Percentiles rank a stretch among this genome's conserved stretches.
Evolutionary conservation across 2,113 vertebrate species (phyloP).

Genomic region (Grammomys dolichurus): DNA sequence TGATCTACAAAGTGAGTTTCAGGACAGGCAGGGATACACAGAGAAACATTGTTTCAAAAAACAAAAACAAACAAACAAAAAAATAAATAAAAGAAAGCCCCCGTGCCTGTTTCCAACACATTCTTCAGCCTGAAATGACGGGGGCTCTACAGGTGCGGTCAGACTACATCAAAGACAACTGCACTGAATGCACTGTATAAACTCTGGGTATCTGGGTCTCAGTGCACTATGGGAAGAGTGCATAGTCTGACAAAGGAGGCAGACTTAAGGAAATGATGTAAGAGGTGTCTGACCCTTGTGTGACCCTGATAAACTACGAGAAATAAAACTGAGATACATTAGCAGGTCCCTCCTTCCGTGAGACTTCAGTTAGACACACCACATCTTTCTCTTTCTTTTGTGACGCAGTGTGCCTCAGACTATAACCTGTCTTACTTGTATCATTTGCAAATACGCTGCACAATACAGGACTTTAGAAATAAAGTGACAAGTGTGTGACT

Average conservation of each 20-base stretch:
- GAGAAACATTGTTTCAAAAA: neutral
- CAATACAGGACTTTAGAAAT: neutral
- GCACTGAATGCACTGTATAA: neutral
- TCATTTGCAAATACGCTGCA: neutral
- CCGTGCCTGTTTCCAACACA: neutral
- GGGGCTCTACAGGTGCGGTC: neutral
- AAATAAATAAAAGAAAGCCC: neutral
- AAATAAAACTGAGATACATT: neutral
- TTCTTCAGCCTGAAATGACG: neutral
- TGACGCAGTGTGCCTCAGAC: neutral
- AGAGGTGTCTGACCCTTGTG: neutral
- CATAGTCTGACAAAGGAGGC: neutral
- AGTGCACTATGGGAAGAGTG: neutral
- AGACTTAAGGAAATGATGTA: constrained; percentile 27
- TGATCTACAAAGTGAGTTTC: neutral
- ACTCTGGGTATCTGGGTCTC: neutral
- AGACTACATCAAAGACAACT: neutral
- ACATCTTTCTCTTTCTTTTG: neutral
- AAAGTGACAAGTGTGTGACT: neutral
- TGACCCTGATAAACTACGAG: neutral
- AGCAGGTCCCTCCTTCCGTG: neutral
- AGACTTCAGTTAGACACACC: neutral
- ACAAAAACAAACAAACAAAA: neutral
- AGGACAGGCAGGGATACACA: neutral
- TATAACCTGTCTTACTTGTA: constrained; percentile 17